phyloP scores from a whole-genome alignment of 2,113 vertebrate species.

The Ariopsis seemanni region DNA sequence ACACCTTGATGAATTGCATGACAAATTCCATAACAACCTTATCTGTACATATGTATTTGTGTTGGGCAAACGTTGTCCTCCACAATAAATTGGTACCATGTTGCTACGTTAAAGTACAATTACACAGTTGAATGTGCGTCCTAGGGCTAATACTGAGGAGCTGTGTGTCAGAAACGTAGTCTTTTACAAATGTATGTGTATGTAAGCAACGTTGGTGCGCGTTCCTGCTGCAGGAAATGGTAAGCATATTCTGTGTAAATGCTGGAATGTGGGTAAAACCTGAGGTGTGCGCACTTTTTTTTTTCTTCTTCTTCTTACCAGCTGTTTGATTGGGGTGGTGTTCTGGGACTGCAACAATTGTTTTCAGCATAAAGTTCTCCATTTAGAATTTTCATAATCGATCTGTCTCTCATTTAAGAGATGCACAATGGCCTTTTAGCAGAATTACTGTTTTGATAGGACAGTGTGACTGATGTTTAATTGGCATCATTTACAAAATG shows the following conservation, averaged over 20 bases:
- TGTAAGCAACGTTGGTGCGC: background rate
- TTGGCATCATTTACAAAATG: conserved; percentile 25
- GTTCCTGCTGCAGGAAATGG: background rate
- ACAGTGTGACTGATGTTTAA: conserved; percentile 25
- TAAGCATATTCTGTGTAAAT: conserved; percentile 15
- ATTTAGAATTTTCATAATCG: background rate
- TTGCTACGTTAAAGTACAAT: background rate
- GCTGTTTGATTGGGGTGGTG: background rate
- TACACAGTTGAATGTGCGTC: background rate
- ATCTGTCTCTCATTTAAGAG: background rate
- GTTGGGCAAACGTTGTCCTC: background rate
- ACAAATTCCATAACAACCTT: background rate
- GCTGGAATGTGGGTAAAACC: background rate
- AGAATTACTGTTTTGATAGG: conserved; percentile 8
- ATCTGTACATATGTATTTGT: background rate
- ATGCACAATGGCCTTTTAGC: conserved; percentile 5
- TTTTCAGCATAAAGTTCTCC: conserved; percentile 3
- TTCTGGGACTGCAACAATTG: background rate
- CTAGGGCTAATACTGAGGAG: background rate
- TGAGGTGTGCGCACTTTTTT: too few species aligned
- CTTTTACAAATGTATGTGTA: too few species aligned
- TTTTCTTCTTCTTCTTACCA: background rate
- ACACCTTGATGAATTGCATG: background rate
- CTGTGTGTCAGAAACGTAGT: background rate
- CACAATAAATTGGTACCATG: background rate